A percentile compares a stretch with the other conserved stretches of the same genome.
Conservation (phyloP, 2,888 invertebrate species). For the Liposcelis brunnea region DNA sequence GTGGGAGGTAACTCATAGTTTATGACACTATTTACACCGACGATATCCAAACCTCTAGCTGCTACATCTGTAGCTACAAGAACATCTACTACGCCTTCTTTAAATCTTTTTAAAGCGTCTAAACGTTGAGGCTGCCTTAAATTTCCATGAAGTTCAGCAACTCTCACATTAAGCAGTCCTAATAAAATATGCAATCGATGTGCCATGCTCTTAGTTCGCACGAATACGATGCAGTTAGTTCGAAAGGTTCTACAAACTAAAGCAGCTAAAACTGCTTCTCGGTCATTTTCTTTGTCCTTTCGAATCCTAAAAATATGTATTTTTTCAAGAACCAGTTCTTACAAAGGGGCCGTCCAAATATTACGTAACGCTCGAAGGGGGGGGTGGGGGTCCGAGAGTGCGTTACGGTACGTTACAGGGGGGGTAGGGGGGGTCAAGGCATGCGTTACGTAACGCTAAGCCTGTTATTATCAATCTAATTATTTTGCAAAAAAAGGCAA, state of each 20-base stretch:
- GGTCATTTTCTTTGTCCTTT: slow-evolving; percentile 72
- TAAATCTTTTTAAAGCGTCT: slow-evolving; percentile 75
- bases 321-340: too few relatives aligned
- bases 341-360: neutral
- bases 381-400: too few relatives aligned
- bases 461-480: too few relatives aligned
- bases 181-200: slow-evolving; percentile 84
- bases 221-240: slow-evolving; percentile 85
- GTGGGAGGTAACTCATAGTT: slow-evolving; percentile 93
- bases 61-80: slow-evolving; percentile 90
- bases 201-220: slow-evolving; percentile 90
- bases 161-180: slow-evolving; percentile 75
- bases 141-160: slow-evolving; percentile 88
- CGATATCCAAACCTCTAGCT: slow-evolving; percentile 86
- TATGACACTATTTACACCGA: slow-evolving; percentile 88
- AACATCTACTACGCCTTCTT: slow-evolving; percentile 67
- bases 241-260: slow-evolving; percentile 76
- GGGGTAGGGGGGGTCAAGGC: too few relatives aligned
- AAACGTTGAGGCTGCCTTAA: slow-evolving; percentile 88
- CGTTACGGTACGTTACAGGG: too few relatives aligned
- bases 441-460: too few relatives aligned
- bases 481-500: too few relatives aligned
- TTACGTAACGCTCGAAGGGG: too few relatives aligned
- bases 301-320: slow-evolving; percentile 45
- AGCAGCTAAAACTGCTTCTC: slow-evolving; percentile 76